phyloP scores from a whole-genome alignment of 1,140 invertebrate species.

The Geopemphigus sp. region DNA sequence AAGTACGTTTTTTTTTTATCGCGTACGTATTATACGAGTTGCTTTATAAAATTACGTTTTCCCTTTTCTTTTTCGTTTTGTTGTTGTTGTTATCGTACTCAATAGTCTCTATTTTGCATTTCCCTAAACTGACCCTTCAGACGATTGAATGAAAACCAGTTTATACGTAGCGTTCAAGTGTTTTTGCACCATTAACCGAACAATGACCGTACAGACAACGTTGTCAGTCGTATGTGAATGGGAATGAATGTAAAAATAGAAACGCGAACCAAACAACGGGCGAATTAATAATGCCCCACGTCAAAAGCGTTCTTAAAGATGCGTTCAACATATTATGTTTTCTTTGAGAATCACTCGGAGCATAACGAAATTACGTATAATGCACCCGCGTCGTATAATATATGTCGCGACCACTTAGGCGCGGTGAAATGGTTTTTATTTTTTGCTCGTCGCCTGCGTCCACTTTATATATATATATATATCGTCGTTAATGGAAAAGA shows the following conservation, averaged over 20 bases:
- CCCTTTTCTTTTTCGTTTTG: neutral
- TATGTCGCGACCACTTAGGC: too few species aligned
- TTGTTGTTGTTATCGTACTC: neutral
- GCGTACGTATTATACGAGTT: too few species aligned
- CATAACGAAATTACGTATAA: too few species aligned
- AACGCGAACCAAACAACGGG: neutral
- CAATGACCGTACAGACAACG: slow-evolving; percentile 20
- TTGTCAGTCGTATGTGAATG: neutral
- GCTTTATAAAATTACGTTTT: too few species aligned
- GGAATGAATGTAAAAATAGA: neutral
- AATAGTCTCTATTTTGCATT: slow-evolving; percentile 8
- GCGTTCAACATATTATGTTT: neutral
- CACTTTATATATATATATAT: too few species aligned
- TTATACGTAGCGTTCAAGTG: slow-evolving; percentile 32
- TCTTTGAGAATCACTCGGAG: neutral
- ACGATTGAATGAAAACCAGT: slow-evolving; percentile 18
- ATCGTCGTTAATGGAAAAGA: too few species aligned
- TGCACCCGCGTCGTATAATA: too few species aligned
- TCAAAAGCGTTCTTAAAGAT: neutral
- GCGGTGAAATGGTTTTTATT: too few species aligned
- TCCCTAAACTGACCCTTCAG: slow-evolving; percentile 25
- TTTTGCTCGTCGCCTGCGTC: too few species aligned
- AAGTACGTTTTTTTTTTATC: too few species aligned
- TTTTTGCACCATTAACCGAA: slow-evolving; percentile 45
- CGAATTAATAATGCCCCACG: neutral